These are phyloP conservation scores for Spea multiplicata DNA, from an alignment of 2,113 vertebrate species.

Conservation along the genomic window DNA sequence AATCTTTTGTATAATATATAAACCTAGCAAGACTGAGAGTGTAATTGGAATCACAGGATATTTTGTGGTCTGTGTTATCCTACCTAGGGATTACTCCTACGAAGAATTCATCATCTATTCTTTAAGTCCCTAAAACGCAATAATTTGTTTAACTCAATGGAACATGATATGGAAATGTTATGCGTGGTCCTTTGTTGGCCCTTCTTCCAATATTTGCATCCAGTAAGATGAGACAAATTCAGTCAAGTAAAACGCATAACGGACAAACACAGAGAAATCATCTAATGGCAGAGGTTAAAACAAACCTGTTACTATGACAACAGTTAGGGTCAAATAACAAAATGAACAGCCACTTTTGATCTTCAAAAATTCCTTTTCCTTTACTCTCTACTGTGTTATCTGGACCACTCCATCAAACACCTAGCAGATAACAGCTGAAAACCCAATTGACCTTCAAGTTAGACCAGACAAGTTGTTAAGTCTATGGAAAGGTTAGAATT, in stretches of 20 bases:
- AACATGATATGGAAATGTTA: too few species aligned
- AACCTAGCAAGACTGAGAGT: too few species aligned
- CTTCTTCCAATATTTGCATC: constrained; percentile 10
- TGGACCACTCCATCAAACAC: constrained; percentile 86
- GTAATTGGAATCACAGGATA: too few species aligned
- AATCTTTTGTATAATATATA: too few species aligned
- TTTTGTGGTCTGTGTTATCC: too few species aligned
- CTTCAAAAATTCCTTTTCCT: constrained; percentile 74
- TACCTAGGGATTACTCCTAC: too few species aligned
- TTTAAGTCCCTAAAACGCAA: too few species aligned
- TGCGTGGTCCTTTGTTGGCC: too few species aligned
- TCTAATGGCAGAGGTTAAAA: constrained; percentile 78
- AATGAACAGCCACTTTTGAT: constrained; percentile 81
- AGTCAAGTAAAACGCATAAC: constrained; percentile 62
- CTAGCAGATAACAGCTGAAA: constrained; percentile 83
- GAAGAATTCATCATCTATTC: too few species aligned
- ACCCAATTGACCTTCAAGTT: constrained; percentile 87
- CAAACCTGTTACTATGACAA: constrained; percentile 83
- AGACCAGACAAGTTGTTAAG: constrained; percentile 68
- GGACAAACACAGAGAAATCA: constrained; percentile 72
- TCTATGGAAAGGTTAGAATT: constrained; percentile 68
- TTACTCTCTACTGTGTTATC: constrained; percentile 84
- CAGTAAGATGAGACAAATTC: constrained; percentile 53
- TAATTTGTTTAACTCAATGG: too few species aligned
- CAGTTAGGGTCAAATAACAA: constrained; percentile 85